A percentile compares a stretch with the other conserved stretches of the same genome.
These are phyloP conservation scores for Sebastiscus albofasciatus DNA, from an alignment of 2,797 vertebrate genomes.

Conservation along the genomic window DNA sequence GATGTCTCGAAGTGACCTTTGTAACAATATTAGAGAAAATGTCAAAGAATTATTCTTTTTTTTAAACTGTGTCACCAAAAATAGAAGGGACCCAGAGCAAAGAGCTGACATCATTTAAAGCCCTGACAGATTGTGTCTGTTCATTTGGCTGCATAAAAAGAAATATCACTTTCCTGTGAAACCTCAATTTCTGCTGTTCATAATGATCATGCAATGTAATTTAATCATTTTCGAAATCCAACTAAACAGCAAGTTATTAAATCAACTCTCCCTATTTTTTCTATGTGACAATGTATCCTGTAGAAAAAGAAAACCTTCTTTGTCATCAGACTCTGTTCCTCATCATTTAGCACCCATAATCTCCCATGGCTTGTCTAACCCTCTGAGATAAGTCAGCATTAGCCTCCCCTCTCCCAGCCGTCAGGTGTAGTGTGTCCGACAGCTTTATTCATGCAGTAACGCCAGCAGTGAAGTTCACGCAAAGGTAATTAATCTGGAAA, in stretches of 20 bases:
- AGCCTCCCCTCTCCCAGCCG: constrained; percentile 39
- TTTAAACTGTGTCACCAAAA: neutral
- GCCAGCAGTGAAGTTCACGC: constrained; percentile 65
- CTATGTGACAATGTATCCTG: neutral
- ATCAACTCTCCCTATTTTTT: neutral
- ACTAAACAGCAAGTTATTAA: constrained; percentile 5
- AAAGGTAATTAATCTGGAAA: constrained; percentile 76
- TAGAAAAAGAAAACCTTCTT: neutral
- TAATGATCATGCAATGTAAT: neutral
- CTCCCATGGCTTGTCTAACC: constrained; percentile 38
- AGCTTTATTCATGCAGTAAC: constrained; percentile 72
- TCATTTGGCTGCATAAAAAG: neutral
- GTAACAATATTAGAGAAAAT: constrained; percentile 26
- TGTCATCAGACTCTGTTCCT: constrained; percentile 38
- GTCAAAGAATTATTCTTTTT: neutral
- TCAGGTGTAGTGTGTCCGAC: constrained; percentile 71
- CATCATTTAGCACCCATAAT: constrained; percentile 62
- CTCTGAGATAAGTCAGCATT: constrained; percentile 49
- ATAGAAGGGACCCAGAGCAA: neutral
- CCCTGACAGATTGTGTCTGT: neutral
- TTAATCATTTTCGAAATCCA: neutral
- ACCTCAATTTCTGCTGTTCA: neutral
- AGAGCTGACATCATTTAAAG: constrained; percentile 8
- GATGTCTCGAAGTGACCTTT: neutral
- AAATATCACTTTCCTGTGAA: constrained; percentile 1